Conservation (phyloP, 2,888 invertebrate species). For the Subacronicta megacephala region DNA sequence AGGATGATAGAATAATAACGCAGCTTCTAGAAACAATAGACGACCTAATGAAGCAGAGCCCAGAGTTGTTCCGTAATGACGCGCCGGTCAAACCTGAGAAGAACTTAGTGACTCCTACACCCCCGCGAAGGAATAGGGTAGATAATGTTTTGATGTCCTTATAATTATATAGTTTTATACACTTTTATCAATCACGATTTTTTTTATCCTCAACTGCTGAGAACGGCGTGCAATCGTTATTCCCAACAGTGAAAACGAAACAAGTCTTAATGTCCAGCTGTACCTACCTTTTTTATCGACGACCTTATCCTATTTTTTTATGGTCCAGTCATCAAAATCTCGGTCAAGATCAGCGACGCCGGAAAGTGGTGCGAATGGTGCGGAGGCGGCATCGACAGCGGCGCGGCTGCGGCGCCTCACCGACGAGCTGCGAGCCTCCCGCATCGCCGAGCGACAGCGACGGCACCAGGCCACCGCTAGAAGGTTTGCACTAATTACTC, state of each 20-base stretch:
- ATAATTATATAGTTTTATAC: no score
- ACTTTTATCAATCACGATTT: no score
- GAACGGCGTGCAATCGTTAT: no score
- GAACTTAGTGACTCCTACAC: conserved; percentile 91
- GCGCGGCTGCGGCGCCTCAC: conserved; percentile 92
- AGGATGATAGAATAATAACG: conserved; percentile 93
- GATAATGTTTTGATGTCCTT: no score
- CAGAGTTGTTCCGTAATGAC: conserved; percentile 89
- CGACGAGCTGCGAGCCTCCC: conserved; percentile 91
- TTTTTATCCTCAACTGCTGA: no score
- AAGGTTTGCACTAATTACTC: conserved; percentile 60
- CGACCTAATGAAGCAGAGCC: conserved; percentile 93
- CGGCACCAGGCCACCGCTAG: conserved; percentile 81
- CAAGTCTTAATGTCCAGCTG: no score
- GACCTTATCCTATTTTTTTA: conserved; percentile 25
- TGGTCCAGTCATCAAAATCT: conserved; percentile 91
- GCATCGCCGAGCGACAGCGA: conserved; percentile 82
- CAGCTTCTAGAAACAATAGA: conserved; percentile 94
- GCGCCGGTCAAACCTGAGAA: conserved; percentile 76
- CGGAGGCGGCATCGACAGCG: conserved; percentile 80
- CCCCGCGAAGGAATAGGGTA: conserved; percentile 92
- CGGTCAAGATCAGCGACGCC: conserved; percentile 92
- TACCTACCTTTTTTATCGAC: neutral
- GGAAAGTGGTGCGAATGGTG: conserved; percentile 73
- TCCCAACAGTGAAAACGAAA: no score